Percentiles rank a stretch among this genome's conserved stretches.
These are phyloP conservation scores for Helobdella robusta DNA, from an alignment of 2,888 invertebrate species.

Conservation along the genomic window DNA sequence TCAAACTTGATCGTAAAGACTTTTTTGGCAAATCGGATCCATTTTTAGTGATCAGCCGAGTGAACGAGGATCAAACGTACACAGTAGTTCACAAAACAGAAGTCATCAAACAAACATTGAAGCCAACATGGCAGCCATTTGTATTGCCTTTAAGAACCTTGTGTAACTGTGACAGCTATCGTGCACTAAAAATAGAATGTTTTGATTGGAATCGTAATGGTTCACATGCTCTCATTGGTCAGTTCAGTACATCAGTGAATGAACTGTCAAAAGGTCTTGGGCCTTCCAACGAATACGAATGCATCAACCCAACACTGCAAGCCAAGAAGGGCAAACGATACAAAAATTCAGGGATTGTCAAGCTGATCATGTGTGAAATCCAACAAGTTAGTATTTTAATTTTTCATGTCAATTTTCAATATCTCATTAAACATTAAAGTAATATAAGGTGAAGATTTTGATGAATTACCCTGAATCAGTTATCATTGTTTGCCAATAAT, in stretches of 20 bases:
- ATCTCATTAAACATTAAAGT: too few relatives aligned
- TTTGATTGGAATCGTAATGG: slow-evolving; percentile 54
- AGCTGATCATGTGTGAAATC: slow-evolving; percentile 27
- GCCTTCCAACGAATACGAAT: slow-evolving; percentile 43
- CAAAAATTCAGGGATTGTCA: slow-evolving; percentile 51
- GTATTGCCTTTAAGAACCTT: slow-evolving; percentile 50
- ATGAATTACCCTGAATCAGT: too few relatives aligned
- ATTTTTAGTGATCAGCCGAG: slow-evolving; percentile 50
- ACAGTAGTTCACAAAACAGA: slow-evolving; percentile 55
- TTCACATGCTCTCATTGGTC: slow-evolving; percentile 35
- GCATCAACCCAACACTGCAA: slow-evolving; percentile 42
- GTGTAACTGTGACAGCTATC: slow-evolving; percentile 54
- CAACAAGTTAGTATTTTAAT: slow-evolving; percentile 26
- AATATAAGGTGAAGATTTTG: background rate
- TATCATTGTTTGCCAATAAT: too few relatives aligned
- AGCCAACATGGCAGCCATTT: slow-evolving; percentile 55
- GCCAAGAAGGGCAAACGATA: slow-evolving; percentile 53
- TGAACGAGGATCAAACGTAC: slow-evolving; percentile 50
- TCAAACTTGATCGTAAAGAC: slow-evolving; percentile 53
- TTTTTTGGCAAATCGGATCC: slow-evolving; percentile 54
- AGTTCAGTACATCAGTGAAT: slow-evolving; percentile 50
- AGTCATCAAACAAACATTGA: slow-evolving; percentile 52
- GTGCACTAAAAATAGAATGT: slow-evolving; percentile 52
- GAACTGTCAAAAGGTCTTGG: slow-evolving; percentile 48
- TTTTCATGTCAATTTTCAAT: too few relatives aligned